These are phyloP conservation scores for Petrocephalus microphthalmus DNA, from an alignment of 2,113 vertebrate species.

Conservation along the genomic window DNA sequence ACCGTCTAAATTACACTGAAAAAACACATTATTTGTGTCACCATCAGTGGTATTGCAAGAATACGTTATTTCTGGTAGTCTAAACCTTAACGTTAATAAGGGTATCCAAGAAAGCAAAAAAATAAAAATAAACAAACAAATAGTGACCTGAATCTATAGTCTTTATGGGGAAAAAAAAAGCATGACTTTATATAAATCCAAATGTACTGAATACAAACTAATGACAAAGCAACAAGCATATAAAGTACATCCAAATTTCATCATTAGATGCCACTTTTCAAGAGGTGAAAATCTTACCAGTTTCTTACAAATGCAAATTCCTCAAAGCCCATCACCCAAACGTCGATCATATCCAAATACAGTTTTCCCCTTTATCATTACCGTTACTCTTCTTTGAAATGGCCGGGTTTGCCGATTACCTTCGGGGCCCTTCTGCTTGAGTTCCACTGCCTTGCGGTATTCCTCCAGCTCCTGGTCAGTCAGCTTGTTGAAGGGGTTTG, in stretches of 20 bases:
- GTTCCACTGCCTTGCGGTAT: conserved; percentile 86
- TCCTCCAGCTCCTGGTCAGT: conserved; percentile 89
- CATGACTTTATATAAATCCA: neutral
- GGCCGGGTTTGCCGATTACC: conserved; percentile 53
- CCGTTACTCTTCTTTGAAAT: neutral
- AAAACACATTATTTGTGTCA: neutral
- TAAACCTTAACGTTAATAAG: neutral
- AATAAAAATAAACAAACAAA: too few species aligned
- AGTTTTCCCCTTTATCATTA: neutral
- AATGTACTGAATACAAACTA: neutral
- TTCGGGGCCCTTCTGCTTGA: conserved; percentile 83
- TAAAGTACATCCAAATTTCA: neutral
- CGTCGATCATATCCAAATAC: neutral
- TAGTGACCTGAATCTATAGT: neutral
- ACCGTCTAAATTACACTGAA: neutral
- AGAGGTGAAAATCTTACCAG: neutral
- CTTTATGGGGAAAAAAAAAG: neutral
- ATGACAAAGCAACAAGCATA: neutral
- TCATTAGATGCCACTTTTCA: neutral
- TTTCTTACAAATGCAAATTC: neutral
- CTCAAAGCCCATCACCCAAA: neutral
- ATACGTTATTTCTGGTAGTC: neutral
- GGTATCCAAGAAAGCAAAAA: neutral
- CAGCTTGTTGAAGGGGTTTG: conserved; percentile 91
- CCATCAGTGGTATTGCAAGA: neutral